phyloP scores from a whole-genome alignment of 1,140 invertebrate species.

The Eueides isabella region DNA sequence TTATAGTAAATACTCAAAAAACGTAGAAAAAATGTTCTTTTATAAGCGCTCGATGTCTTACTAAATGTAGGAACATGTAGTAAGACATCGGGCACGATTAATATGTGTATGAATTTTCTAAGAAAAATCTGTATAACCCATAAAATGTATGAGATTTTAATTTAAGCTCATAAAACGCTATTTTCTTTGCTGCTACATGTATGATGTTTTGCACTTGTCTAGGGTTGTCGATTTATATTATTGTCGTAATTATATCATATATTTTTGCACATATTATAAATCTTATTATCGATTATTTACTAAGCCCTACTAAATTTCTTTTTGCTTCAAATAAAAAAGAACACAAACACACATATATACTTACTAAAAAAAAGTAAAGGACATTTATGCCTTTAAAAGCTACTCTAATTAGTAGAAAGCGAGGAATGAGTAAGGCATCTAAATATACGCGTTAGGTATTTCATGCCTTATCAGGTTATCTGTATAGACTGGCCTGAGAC shows the following conservation, averaged over 20 bases:
- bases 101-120: background rate
- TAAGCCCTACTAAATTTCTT: background rate
- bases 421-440: conserved; percentile 32
- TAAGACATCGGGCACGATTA: background rate
- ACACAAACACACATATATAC: background rate
- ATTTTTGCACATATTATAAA: background rate
- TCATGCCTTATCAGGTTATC: conserved; percentile 33
- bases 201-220: background rate
- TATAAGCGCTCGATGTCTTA: no score
- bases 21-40: background rate
- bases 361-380: background rate
- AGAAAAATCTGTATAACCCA: background rate
- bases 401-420: conserved; percentile 29
- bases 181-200: background rate
- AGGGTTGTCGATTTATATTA: conserved; percentile 2
- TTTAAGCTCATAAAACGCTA: background rate
- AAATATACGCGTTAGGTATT: conserved; percentile 37
- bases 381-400: background rate
- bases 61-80: background rate
- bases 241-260: background rate
- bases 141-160: conserved; percentile 14
- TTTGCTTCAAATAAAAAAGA: background rate
- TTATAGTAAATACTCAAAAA: background rate
- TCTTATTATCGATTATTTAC: background rate
- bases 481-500: conserved; percentile 12